phyloP scores from a whole-genome alignment of 92 coral and sea anemone species.

The Metridium senile region DNA sequence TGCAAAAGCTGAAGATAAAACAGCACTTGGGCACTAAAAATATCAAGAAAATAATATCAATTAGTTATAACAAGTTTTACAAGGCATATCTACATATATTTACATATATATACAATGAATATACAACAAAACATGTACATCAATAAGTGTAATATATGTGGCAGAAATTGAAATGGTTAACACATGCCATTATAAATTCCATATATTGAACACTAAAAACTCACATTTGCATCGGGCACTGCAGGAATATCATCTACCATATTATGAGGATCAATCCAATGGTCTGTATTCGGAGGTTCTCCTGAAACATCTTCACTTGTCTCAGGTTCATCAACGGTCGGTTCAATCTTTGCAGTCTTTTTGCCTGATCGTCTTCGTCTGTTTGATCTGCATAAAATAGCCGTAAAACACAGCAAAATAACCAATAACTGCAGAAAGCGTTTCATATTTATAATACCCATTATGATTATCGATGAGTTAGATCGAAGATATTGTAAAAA shows the following conservation, averaged over 20 bases:
- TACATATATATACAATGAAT: no score
- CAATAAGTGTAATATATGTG: no score
- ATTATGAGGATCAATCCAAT: conserved; percentile 85
- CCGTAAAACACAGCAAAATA: background rate
- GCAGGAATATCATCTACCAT: conserved; percentile 50
- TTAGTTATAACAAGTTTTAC: no score
- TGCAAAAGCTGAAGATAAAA: conserved; percentile 22
- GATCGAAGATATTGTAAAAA: no score
- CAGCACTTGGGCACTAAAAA: conserved; percentile 7
- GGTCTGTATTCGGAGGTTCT: conserved; percentile 7
- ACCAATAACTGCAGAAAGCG: conserved; percentile 1
- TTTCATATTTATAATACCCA: conserved; percentile 1
- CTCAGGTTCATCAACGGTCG: no score
- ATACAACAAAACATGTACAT: no score
- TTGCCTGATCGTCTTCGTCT: background rate
- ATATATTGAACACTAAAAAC: no score
- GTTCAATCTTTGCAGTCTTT: background rate
- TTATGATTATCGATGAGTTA: background rate
- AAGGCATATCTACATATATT: no score
- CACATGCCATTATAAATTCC: no score
- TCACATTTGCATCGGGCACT: no score
- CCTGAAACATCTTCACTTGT: background rate
- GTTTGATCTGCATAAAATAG: background rate
- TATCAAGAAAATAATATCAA: background rate
- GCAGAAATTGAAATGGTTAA: no score